Base-by-base conservation (phyloP, 2,797 vertebrate genomes). In the Ficedula albicollis region DNA sequence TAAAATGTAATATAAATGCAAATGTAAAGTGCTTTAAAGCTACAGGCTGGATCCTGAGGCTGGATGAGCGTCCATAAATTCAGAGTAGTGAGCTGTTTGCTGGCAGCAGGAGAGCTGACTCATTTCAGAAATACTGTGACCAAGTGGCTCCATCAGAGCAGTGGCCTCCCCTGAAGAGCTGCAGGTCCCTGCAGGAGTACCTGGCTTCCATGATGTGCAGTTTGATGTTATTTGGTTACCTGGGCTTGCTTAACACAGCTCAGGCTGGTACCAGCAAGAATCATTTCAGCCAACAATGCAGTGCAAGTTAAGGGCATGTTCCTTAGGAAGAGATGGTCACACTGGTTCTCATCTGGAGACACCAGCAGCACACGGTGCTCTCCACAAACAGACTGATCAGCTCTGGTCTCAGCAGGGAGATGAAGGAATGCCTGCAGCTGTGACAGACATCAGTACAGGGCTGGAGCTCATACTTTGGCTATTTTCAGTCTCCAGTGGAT, bases 401-500 rank as follows among this genome's bases (percentile, higher is more conserved):
- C 22, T 60, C 29, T 52, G 39, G n/a, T 22, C 60, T 84, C 2
- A 20, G 43, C 51, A 73, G 55, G 43, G 38, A 59, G 41, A 27
- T 23, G 43, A 34, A 43, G 34, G 17, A 82, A 27, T 14, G n/a
- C 55, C 76, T 41, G 29, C 48, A 77, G 48, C 85, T 63, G 36
- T 3, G 6, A 20, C 64, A 46, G 43, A 17, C 41, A 13, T 32
- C 26, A 17, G 10, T 26, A 26, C 38, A 34, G 52, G 49, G 26
- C 51, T 59, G 49, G 15, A 4, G 51, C 26, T 83, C 0, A 0
- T 41, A 15, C 41, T 38, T 62, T 17, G 21, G 48, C 34, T 8
- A 1, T 86, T 67, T 86, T 69, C 30, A 73, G 38, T 52, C 72
- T 56, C 38, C 39, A 29, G 34, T 49, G 36, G 36, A 14, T 62